Evolutionary conservation across 2,888 invertebrate species (phyloP).

Genomic region (Lithophane socia): DNA sequence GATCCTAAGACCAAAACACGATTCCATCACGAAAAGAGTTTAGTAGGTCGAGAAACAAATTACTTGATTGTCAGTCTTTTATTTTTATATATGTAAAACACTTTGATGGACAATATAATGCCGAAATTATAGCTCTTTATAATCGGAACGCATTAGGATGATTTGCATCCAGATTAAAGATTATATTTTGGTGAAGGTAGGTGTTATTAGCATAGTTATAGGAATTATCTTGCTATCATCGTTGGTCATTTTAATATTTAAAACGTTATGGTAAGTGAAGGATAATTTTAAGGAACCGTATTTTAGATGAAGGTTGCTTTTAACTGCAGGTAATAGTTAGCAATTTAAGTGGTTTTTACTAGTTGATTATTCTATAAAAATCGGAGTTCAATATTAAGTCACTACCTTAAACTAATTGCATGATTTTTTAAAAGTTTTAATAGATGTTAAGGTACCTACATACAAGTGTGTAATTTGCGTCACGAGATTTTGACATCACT

Average conservation of each 20-base stretch:
- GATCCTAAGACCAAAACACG: slow-evolving; percentile 81
- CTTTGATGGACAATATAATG: slow-evolving; percentile 90
- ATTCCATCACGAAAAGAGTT: slow-evolving; percentile 85
- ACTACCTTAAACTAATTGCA: slow-evolving; percentile 24
- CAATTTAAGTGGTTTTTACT: slow-evolving; percentile 73
- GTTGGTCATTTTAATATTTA: slow-evolving; percentile 87
- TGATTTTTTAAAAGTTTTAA: background rate
- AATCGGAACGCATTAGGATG: slow-evolving; percentile 90
- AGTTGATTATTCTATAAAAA: slow-evolving; percentile 69
- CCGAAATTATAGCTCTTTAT: slow-evolving; percentile 89
- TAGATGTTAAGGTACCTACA: background rate
- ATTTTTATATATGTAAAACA: slow-evolving; percentile 90
- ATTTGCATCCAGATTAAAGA: slow-evolving; percentile 90
- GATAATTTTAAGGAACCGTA: slow-evolving; percentile 80
- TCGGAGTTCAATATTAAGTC: slow-evolving; percentile 46
- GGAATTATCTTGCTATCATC: slow-evolving; percentile 87
- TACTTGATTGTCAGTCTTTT: slow-evolving; percentile 88
- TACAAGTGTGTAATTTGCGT: background rate
- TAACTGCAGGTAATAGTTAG: slow-evolving; percentile 73
- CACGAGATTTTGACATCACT: background rate
- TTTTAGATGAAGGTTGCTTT: slow-evolving; percentile 78
- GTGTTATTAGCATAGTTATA: slow-evolving; percentile 90
- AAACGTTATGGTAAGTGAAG: slow-evolving; percentile 82
- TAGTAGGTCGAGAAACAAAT: slow-evolving; percentile 89
- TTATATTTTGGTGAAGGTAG: slow-evolving; percentile 89